Base-by-base conservation (phyloP, 2,797 vertebrate genomes). In the Ispidina picta region DNA sequence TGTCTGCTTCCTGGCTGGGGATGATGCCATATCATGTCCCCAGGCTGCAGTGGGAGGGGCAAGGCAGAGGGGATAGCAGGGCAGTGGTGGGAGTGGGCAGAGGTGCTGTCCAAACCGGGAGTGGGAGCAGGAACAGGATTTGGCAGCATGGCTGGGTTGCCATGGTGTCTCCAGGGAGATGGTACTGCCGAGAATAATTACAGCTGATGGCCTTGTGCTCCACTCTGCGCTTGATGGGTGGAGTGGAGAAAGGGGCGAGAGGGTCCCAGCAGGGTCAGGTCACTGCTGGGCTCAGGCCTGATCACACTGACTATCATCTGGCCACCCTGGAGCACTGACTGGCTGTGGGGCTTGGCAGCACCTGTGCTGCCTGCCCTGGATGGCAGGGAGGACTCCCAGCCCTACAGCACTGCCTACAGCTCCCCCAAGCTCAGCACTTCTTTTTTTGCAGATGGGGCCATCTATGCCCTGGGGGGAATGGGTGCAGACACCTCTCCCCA, bases 391-490 rank as follows among this genome's bases (percentile, higher is more conserved):
- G 43, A 43, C 43, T 43, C 43, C 43, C 43, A 43, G 43, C 43
- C 43, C 43, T 17, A 43, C 43, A 43, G 43, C 43, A 43, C 11
- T 43, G 17, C 12, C 43, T 17, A 43, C 43, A 43, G 43, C 43
- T 43, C 43, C 43, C 43, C 43, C 43, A 44, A 3, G 52, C 72
- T 88, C 43, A 83, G 72, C 4, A 18, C 51, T 26, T 56, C 65
- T 86, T 96, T 68, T 96, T 86, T 91, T 92, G 79, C 98, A 99
- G 99, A 99, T 76, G 98, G 98, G 77, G 98, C 98, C 65, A 97
- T 99, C 82, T 99, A 99, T 8, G 99, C 98, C 0, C 82, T 99
- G 31, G 99, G 99, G 25, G 99, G 99, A 22, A 99, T 99, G 99
- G 99, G 98, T 62, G 93, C 97, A 0, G 99, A 99, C 97, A 99